Conservation (phyloP, 2,888 invertebrate genomes). For the Acanthosepion esculentum region DNA sequence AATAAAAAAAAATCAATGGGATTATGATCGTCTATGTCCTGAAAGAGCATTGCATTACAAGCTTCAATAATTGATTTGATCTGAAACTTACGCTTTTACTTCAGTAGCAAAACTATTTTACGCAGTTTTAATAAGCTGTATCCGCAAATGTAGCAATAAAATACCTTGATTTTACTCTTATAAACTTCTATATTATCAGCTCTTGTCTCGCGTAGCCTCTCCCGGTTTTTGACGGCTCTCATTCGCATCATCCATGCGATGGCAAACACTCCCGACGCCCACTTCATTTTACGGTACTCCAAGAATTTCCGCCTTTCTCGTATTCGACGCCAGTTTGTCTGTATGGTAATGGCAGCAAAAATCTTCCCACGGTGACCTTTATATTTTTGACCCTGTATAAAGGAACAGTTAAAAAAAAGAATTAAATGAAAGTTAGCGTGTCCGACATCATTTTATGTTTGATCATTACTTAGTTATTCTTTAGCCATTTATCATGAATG, state of each 20-base stretch:
- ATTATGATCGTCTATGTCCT: too few species aligned
- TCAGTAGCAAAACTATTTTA: too few species aligned
- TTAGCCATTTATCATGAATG: too few species aligned
- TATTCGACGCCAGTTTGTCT: slow-evolving; percentile 71
- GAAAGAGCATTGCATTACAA: too few species aligned
- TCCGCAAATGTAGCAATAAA: not conserved
- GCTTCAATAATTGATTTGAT: too few species aligned
- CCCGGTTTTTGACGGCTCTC: slow-evolving; percentile 72
- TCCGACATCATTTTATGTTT: too few species aligned
- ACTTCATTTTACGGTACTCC: slow-evolving; percentile 72
- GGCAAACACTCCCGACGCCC: slow-evolving; percentile 75
- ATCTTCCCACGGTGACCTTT: slow-evolving; percentile 68
- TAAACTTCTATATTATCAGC: slow-evolving; percentile 70
- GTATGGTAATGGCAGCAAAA: slow-evolving; percentile 72
- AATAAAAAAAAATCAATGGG: too few species aligned
- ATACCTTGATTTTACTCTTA: slow-evolving; percentile 68
- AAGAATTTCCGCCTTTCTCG: slow-evolving; percentile 68
- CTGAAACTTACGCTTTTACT: too few species aligned
- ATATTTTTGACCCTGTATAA: slow-evolving; percentile 70
- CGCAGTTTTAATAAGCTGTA: too few species aligned
- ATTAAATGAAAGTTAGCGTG: too few species aligned
- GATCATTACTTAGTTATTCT: too few species aligned
- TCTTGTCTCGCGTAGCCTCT: slow-evolving; percentile 68
- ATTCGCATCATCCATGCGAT: slow-evolving; percentile 75
- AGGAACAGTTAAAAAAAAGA: too few species aligned